Base-by-base conservation (phyloP, 2,888 invertebrate genomes). In the Hermaeophaga mercurialis region DNA sequence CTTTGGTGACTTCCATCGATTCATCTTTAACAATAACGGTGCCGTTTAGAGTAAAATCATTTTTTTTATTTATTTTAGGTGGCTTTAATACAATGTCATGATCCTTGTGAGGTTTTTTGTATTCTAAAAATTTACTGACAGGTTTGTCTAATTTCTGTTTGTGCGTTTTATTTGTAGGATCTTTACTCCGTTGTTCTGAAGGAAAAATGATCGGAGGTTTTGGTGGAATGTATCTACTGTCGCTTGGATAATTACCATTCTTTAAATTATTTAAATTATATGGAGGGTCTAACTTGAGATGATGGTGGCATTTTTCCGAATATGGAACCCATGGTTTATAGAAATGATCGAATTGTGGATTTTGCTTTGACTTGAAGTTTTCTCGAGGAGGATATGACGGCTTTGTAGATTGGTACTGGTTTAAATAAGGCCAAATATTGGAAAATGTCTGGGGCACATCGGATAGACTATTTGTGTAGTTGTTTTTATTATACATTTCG, bases 1-100 rank as follows among this genome's bases (percentile, higher is more conserved):
- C 62, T 55, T 60, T 65, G 4, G 66, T 65, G 19, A 66, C 62
- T 49, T 65, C 63, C 65, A 66, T 65, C 0, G 66, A 64, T 1
- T 55, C 54, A 44, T 66, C 66, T 15, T 58, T 60, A 5, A 66
- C 62, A 28, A 66, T 66, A n/a, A 66, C 63, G 3, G 58, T 49
- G 14, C 28, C 41, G 14, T 45, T 46, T 7, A 28, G 9, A 28
- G 9, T 14, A 7, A 14, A 12, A 26, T 43, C 26, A 2, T 14
- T 44, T 44, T 44, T 12, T 12, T 31, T 31, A 11, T 31, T 12
- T 31, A 31, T 9, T 31, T 31, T 31, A 3, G 12, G 2, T 28
- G 28, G 7, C n/a, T 28, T 28, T 28, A 28, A 7, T 8, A 28
- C 7, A 28, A 28, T n/a, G 7, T 28, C 5, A 9, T 28, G 3